phyloP scores from a whole-genome alignment of 2,888 invertebrate genomes.

The Eueremaeus valkanovi region DNA sequence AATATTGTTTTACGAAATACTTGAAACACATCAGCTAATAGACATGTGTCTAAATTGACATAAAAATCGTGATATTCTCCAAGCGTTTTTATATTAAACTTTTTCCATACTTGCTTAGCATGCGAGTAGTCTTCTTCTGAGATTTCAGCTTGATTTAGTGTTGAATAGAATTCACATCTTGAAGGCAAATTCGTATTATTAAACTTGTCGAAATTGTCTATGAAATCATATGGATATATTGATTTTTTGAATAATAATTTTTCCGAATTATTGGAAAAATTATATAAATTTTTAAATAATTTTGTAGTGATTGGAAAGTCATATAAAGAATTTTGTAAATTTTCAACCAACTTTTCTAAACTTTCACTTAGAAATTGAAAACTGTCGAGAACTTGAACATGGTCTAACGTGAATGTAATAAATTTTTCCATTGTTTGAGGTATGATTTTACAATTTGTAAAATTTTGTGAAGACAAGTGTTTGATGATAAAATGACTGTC shows the following conservation, averaged over 20 bases:
- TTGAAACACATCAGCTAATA: constrained; percentile 51
- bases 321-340: constrained; percentile 41
- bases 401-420: constrained; percentile 43
- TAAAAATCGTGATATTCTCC: constrained; percentile 48
- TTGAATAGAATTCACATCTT: constrained; percentile 45
- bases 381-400: constrained; percentile 47
- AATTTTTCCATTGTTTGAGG: constrained; percentile 47
- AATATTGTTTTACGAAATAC: constrained; percentile 48
- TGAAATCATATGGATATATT: constrained; percentile 50
- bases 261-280: constrained; percentile 35
- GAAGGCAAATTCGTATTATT: constrained; percentile 47
- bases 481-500: constrained; percentile 14
- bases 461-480: neutral
- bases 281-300: constrained; percentile 27
- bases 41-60: constrained; percentile 48
- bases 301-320: constrained; percentile 35
- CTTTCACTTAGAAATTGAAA: constrained; percentile 42
- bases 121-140: constrained; percentile 45
- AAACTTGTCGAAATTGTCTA: constrained; percentile 48
- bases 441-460: constrained; percentile 42
- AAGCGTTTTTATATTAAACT: constrained; percentile 45
- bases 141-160: constrained; percentile 42
- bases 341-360: constrained; percentile 43
- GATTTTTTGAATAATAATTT: constrained; percentile 46
- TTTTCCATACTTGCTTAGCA: constrained; percentile 48